Evolutionary conservation across 2,113 vertebrate species (phyloP), one percentile per base, ranked within the genome.

Genomic region (Stigmatopora nigra): DNA sequence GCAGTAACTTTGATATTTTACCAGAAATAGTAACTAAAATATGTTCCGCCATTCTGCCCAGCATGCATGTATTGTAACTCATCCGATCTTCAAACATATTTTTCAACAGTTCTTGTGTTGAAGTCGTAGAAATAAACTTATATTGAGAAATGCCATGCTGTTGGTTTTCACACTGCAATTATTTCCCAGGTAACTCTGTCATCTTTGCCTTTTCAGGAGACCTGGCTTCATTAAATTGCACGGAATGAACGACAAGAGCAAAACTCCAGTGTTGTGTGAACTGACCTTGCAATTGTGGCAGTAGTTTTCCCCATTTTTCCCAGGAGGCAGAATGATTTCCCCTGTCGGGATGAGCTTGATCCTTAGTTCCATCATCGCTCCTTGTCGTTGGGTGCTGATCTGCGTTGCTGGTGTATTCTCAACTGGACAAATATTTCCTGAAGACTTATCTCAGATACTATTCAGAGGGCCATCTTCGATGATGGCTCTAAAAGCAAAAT

Each of bases 221-320:
- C 57, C 15, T 25, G 14, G 11, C 52, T 56, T 13, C 53, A 56
- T 22, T 35, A 57, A 57, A 38, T 31, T 31, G 53, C 14, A 22
- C 67, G 63, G 45, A 77, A 55, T 65, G 49, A 70, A 71, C 17
- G 60, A 62, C 0, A n/a, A 73, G 62, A 55, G 63, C 56, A 64
- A 65, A 73, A 38, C 49, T 56, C 55, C 17, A 9, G 7, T 20
- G 13, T 52, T 48, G 64, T 74, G 48, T 53, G 55, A 69, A 73
- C 85, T 81, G 72, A 88, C 87, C 85, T 87, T 88, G 81, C 87
- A 88, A 73, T 35, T 36, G 68, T 88, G 77, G 72, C 87, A 88
- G 81, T 68, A 84, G 78, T 81, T 75, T 44, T 88, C 87, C 67
- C 84, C 85, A 1, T 87, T 87, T 71, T 78, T 87, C 64, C 84